Base-by-base conservation (phyloP, 2,113 vertebrate genomes). In the Sceloporus tristichus region DNA sequence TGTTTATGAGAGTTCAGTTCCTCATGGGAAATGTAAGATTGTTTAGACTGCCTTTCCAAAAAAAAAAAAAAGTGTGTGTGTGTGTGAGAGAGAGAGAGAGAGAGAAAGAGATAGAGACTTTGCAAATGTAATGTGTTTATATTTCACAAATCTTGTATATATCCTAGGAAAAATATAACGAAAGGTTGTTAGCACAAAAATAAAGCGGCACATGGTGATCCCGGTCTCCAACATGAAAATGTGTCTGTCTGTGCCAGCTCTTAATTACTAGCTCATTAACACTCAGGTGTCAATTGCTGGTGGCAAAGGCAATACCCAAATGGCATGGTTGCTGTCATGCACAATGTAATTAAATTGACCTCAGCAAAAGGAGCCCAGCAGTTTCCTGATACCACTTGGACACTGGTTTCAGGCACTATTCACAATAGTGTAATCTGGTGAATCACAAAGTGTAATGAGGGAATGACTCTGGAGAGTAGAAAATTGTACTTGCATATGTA, bases 241-340 rank as follows among this genome's bases (percentile, higher is more conserved):
- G 95, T 94, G 96, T 92, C 92, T 96, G 94, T 84, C 92, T 95
- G 92, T 96, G 97, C 97, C 97, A 98, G 90, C 93, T 95, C 96
- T 97, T 97, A 98, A 98, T 98, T 97, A 98, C 95, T 96, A 96
- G 95, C 97, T 98, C 97, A 97, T 98, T 98, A 98, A 97, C 97
- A 97, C 96, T 96, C 97, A 98, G 97, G 97, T 98, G 97, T 97
- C 96, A 97, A 97, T 96, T 98, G 96, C 96, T 96, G 94, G 95
- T 97, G 96, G 97, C 96, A 97, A 96, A 97, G 95, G 96, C 96
- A 96, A 96, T 96, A 95, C 96, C 96, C 97, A 97, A 91, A 94
- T 95, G 97, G 96, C 96, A 95, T 95, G 93, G 93, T 95, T 96
- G 96, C 97, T 97, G 96, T 97, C 96, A 95, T 94, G 95, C 95